phyloP scores from a whole-genome alignment of 1,140 invertebrate species.

The Anoplolepis gracilipes region DNA sequence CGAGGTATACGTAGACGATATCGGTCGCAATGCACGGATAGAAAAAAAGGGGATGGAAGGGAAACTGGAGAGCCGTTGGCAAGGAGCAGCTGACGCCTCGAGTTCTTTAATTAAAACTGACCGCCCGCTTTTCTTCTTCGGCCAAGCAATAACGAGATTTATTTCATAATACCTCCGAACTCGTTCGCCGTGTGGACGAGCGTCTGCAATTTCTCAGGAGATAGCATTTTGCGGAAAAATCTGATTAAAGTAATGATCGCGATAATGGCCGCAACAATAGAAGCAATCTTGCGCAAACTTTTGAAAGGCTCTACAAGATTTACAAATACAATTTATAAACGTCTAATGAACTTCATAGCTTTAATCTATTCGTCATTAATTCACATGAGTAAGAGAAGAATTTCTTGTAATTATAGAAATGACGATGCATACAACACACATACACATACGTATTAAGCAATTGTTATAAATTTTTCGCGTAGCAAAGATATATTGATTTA shows the following conservation, averaged over 20 bases:
- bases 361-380: slow-evolving; percentile 43
- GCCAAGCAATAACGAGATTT: slow-evolving; percentile 82
- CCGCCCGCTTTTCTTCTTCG: slow-evolving; percentile 80
- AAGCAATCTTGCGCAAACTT: slow-evolving; percentile 46
- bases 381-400: slow-evolving; percentile 37
- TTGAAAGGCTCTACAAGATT: slow-evolving; percentile 9
- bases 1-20: slow-evolving; percentile 75
- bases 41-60: slow-evolving; percentile 63
- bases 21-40: slow-evolving; percentile 69
- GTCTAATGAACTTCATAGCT: slow-evolving; percentile 12
- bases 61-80: slow-evolving; percentile 75
- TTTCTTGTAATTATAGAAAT: slow-evolving; percentile 36
- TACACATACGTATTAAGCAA: slow-evolving; percentile 51
- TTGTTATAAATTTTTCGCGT: slow-evolving; percentile 74
- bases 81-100: slow-evolving; percentile 82
- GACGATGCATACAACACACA: slow-evolving; percentile 12
- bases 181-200: slow-evolving; percentile 72
- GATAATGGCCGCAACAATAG: slow-evolving; percentile 51
- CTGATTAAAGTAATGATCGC: slow-evolving; percentile 42
- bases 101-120: slow-evolving; percentile 84
- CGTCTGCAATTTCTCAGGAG: slow-evolving; percentile 74
- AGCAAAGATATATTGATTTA: not conserved
- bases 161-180: slow-evolving; percentile 80
- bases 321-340: slow-evolving; percentile 42
- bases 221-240: slow-evolving; percentile 67